Base-by-base conservation (phyloP, 1,140 invertebrate genomes). In the Nomia melanderi region DNA sequence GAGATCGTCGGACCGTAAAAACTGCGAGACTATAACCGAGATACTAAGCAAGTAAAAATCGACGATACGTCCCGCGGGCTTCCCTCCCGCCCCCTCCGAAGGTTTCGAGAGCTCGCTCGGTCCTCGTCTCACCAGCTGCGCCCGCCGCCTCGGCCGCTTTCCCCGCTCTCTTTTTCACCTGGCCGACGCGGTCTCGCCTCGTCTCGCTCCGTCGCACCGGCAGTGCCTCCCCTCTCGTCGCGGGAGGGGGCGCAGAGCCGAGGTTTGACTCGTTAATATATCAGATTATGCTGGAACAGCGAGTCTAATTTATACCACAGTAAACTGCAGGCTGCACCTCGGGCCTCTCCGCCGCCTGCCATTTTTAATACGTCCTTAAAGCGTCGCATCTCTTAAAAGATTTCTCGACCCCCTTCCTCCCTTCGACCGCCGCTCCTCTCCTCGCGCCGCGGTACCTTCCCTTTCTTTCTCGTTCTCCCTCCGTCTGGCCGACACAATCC, bases 251-350 rank as follows among this genome's bases (percentile, higher is more conserved):
- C 29, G 70, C 12, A 62, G 53, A 65, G 17, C 70, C 75, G 60
- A 80, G 81, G 72, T 85, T 85, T 76, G 81, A 79, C 82, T 86
- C 85, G 82, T 87, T 86, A 86, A 86, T 86, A 87, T 84, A 87
- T 87, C 85, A 87, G 85, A 87, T 87, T 87, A 87, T 87, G 82
- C 79, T 87, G 82, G 79, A 87, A 87, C 85, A 86, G 72, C 81
- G 83, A 87, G 85, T 86, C 85, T 87, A 87, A 87, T 87, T 87
- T 87, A 87, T 87, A 84, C 80, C 85, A 82, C 77, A 78, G 82
- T 87, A 86, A 87, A 87, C 79, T 84, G 81, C 79, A 75, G 67
- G 47, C 74, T 85, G 77, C 65, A 75, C 72, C 82, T 78, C 79
- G 60, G 47, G 76, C 69, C 62, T 77, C 76, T 76, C 59, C 50